Evolutionary conservation across 2,113 vertebrate species (phyloP).

Genomic region (Agapornis roseicollis): DNA sequence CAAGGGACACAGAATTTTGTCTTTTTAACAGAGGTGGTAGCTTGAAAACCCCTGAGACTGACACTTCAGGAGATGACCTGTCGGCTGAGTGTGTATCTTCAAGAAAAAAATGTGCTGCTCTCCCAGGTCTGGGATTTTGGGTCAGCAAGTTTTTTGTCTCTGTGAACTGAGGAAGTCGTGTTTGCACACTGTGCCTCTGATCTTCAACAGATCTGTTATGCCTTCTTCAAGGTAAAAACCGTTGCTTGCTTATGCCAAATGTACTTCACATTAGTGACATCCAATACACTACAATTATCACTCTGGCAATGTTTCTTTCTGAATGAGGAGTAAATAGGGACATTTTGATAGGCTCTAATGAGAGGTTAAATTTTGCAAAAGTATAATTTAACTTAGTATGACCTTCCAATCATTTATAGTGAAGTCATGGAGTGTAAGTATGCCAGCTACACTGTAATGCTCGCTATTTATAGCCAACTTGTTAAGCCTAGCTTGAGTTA

Average conservation of each 20-base stretch:
- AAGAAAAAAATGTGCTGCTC: not conserved
- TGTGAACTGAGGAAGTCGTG: not conserved
- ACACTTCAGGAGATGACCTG: not conserved
- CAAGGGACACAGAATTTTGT: not conserved
- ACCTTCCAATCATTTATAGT: constrained; percentile 22
- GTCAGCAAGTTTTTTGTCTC: not conserved
- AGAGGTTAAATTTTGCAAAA: not conserved
- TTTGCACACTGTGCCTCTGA: not conserved
- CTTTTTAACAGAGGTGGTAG: not conserved
- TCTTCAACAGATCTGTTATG: not conserved
- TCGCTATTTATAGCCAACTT: constrained; percentile 54
- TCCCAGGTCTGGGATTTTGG: not conserved
- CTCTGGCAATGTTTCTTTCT: not conserved
- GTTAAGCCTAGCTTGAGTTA: constrained; percentile 20
- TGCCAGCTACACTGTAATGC: constrained; percentile 44
- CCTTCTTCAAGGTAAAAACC: not conserved
- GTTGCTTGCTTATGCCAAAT: not conserved
- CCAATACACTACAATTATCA: not conserved
- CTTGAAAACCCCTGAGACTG: not conserved
- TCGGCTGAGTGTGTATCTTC: not conserved
- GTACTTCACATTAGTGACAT: not conserved
- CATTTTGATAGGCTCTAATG: not conserved
- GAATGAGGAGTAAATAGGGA: not conserved
- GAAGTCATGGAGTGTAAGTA: constrained; percentile 47
- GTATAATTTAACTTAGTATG: constrained; percentile 19